Conservation (phyloP, 2,797 vertebrate genomes). For the Emys orbicularis region DNA sequence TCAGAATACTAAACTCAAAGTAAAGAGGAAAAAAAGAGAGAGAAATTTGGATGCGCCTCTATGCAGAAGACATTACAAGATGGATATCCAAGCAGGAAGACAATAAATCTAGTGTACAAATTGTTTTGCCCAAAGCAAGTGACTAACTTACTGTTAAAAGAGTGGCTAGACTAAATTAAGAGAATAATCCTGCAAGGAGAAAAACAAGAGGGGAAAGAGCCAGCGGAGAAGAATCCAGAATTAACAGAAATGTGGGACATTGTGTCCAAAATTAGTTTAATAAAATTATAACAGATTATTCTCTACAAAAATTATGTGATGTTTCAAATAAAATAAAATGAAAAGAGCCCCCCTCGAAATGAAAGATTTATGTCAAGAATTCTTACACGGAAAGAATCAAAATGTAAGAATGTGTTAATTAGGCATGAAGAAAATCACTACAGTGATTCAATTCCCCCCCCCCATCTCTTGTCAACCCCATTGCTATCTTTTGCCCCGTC, state of each 20-base stretch:
- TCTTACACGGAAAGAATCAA: background rate
- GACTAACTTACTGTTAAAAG: constrained; percentile 5
- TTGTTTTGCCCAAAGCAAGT: constrained; percentile 57
- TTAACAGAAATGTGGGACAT: background rate
- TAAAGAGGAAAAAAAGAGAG: constrained; percentile 46
- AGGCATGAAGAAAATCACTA: background rate
- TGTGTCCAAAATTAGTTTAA: constrained; percentile 49
- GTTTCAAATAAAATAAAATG: constrained; percentile 33
- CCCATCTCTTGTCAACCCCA: background rate
- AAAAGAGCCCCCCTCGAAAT: constrained; percentile 12
- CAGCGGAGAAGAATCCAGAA: constrained; percentile 23
- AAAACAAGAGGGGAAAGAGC: background rate
- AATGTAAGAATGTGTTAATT: background rate
- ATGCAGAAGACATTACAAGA: constrained; percentile 58
- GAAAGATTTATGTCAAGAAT: background rate
- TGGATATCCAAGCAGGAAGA: constrained; percentile 60
- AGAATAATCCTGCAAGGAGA: background rate
- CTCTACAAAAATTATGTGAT: constrained; percentile 14
- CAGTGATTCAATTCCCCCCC: background rate
- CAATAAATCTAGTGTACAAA: constrained; percentile 52
- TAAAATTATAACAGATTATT: constrained; percentile 18
- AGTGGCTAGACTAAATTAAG: constrained; percentile 28
- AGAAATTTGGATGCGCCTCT: constrained; percentile 39
- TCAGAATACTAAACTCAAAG: constrained; percentile 69
- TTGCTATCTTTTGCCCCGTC: background rate